Evolutionary conservation across 2,797 vertebrate species (phyloP), one percentile per base, ranked within the genome.

Genomic region (Leptodactylus fallax): DNA sequence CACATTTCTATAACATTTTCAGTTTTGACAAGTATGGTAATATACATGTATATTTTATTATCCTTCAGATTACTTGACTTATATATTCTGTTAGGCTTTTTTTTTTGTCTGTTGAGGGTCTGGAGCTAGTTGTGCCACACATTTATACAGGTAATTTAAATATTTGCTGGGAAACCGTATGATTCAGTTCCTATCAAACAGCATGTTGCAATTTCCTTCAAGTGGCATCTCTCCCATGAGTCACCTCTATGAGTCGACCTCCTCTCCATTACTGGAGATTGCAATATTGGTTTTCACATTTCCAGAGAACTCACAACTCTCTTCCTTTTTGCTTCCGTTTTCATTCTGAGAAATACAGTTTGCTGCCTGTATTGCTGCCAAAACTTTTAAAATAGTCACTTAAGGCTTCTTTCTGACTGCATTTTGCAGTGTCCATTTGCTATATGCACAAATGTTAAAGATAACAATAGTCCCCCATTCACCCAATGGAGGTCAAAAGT

Each of bases 241-340:
- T 85, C 83, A 85, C 71, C 56, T n/a, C 7, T 17, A 56, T 76
- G 83, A 76, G 36, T 85, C 69, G 83, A 76, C 56, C 71, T 45
- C 60, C 60, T 55, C 65, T 83, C 69, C 36, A 60, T 85, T 85
- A 85, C 83, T 85, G 83, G 69, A 77, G 55, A 85, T 85, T 85
- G 71, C 83, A 76, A 61, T 45, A 61, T 47, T 84, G 63, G 23
- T 85, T 61, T 53, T 76, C 72, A 85, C 36, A 85, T 77, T 85
- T 85, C 56, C 83, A 77, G 71, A 25, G 45, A 85, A 77, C 27
- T 72, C 25, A 10, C 49, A 25, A 13, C 71, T 47, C 21, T 49
- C 14, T 47, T 60, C 25, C 53, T 60, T 72, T 58, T 56, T 58
- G 16, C 45, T 67, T 83, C 67, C 13, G 55, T 60, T 72, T 56